These are phyloP conservation scores for Cryptoblepharus egeriae DNA, from an alignment of 2,797 vertebrate genomes.

Conservation along the genomic window DNA sequence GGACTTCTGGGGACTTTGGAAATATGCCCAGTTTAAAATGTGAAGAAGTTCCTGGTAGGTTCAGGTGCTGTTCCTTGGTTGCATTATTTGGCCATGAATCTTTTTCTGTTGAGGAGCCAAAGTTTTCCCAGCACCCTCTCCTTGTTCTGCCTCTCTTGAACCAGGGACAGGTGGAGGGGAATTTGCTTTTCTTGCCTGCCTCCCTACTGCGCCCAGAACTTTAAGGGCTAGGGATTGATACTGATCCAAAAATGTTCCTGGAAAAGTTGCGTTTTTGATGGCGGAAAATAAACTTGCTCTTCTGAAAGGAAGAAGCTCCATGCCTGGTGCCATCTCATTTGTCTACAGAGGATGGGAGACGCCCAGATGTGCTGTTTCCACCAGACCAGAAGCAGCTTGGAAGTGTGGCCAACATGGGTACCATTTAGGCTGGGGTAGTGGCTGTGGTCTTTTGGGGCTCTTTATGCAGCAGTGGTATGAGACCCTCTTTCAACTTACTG, in stretches of 20 bases:
- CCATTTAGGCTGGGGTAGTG: neutral
- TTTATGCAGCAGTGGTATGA: no score
- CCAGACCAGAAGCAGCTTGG: constrained; percentile 16
- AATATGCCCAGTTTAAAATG: neutral
- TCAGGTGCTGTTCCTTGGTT: neutral
- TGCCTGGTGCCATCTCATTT: constrained; percentile 18
- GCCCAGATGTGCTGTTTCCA: neutral
- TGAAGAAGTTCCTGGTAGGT: neutral
- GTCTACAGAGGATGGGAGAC: constrained; percentile 24
- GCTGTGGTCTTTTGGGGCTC: no score
- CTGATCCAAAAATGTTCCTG: constrained; percentile 13
- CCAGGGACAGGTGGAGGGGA: neutral
- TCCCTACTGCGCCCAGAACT: neutral
- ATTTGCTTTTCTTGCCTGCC: neutral
- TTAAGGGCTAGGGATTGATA: no score
- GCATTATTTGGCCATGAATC: neutral
- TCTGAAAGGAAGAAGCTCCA: constrained; percentile 1
- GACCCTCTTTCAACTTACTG: no score
- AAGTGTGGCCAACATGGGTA: neutral
- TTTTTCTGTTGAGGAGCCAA: neutral
- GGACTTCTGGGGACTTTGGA: neutral
- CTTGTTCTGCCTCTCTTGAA: neutral
- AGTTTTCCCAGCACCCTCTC: fast-evolving
- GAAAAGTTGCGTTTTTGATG: constrained; percentile 25
- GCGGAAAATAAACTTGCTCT: constrained; percentile 58